Base-by-base conservation (phyloP, 2,797 vertebrate species). In the Enoplosus armatus region DNA sequence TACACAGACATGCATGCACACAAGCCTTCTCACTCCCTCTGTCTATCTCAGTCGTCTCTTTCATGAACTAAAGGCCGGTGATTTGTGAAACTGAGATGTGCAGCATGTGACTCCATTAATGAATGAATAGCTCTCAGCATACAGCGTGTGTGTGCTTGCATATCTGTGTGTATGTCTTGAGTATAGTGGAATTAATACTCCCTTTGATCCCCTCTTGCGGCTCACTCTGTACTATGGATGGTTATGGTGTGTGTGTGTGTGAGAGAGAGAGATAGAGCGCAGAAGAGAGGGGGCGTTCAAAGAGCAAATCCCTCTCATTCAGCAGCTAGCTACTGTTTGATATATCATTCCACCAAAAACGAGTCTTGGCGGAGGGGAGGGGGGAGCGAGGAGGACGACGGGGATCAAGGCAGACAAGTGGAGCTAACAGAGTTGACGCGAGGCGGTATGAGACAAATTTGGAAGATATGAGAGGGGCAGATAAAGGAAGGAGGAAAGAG, bases 251-350 rank as follows among this genome's bases (percentile, higher is more conserved):
- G 56, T 56, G 53, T 80, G 45, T 66, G 37, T 43, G 65, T 50
- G 48, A 16, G 62, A 27, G 61, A 33, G 53, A 43, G 75, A 59
- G 64, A 68, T 18, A 77, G 63, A 60, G 54, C 35, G 72, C 55
- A 70, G 71, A 59, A 39, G 48, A 72, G 60, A 75, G 60, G 59
- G 43, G 55, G 77, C 43, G 83, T 85, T 70, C n/a, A n/a, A n/a
- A n/a, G n/a, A 33, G 83, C 62, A 71, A 91, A 92, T 89, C 89
- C 79, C 60, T 87, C 61, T 87, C 90, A 91, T 92, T 90, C 91
- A 93, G 75, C 72, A 88, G 74, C 80, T 8, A 63, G 77, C 86
- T 81, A 54, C 86, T 68, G 75, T 87, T 86, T 80, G 82, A 91
- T 86, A 78, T 82, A 87, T 80, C 89, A 90, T 90, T 92, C 86